These are phyloP conservation scores for Cataglyphis albicans DNA, from an alignment of 2,888 invertebrate genomes.

Conservation along the genomic window DNA sequence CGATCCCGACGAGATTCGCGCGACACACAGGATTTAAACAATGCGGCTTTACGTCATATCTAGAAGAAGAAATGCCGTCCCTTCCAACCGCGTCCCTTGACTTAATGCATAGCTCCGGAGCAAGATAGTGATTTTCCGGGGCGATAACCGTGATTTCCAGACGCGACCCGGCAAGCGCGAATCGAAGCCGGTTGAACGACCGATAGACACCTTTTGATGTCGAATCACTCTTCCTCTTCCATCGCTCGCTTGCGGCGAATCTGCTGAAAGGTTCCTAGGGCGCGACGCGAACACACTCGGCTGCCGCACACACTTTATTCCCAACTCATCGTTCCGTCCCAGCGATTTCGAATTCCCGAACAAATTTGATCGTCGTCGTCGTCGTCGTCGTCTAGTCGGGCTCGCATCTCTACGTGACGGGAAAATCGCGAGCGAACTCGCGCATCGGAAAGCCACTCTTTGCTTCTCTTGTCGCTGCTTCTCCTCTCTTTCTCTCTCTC, in stretches of 20 bases:
- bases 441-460: conserved; percentile 54
- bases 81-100: conserved; percentile 34
- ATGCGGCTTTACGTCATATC: conserved; percentile 6
- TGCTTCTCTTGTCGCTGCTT: conserved; percentile 1
- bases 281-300: conserved; percentile 46
- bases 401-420: conserved; percentile 61
- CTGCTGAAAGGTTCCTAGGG: conserved; percentile 51
- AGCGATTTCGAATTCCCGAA: conserved; percentile 64
- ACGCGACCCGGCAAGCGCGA: conserved; percentile 61
- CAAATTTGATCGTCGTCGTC: conserved; percentile 65
- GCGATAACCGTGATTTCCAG: conserved; percentile 71
- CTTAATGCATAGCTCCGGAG: conserved; percentile 55
- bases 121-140: conserved; percentile 71
- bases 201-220: conserved; percentile 74
- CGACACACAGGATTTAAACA: conserved; percentile 35
- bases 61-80: conserved; percentile 9
- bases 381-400: conserved; percentile 48
- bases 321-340: conserved; percentile 52
- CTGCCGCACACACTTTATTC: conserved; percentile 55
- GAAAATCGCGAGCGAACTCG: conserved; percentile 56
- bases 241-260: conserved; percentile 40
- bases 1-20: background rate
- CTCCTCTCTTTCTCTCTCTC: conserved; percentile 6
- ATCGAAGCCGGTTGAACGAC: conserved; percentile 59
- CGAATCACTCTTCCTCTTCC: conserved; percentile 62